Conservation (phyloP, 2,888 invertebrate genomes). For the Carterocephalus palaemon region DNA sequence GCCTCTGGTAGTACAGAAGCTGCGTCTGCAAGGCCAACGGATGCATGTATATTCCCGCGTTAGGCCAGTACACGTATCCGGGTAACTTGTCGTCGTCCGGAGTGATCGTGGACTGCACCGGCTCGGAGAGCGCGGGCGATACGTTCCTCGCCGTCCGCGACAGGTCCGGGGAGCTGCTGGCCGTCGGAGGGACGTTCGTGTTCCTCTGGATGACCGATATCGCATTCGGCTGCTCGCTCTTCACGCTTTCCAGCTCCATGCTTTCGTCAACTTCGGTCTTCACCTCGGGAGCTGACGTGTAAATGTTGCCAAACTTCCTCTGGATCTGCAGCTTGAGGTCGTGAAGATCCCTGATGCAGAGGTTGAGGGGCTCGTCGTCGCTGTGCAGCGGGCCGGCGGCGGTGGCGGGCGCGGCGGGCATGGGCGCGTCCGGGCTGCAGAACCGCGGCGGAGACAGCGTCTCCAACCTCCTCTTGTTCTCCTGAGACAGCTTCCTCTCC, state of each 20-base stretch:
- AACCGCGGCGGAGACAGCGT: conserved; percentile 54
- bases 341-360: conserved; percentile 88
- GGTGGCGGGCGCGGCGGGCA: conserved; percentile 57
- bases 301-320: conserved; percentile 81
- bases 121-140: conserved; percentile 64
- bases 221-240: conserved; percentile 62
- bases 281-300: conserved; percentile 75
- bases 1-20: conserved; percentile 85
- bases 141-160: conserved; percentile 49
- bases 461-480: conserved; percentile 74
- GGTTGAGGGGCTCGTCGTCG: conserved; percentile 87
- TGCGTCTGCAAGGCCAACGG: conserved; percentile 86
- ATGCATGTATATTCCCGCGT: conserved; percentile 84
- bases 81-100: conserved; percentile 62
- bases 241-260: conserved; percentile 69
- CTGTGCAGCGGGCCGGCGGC: conserved; percentile 55
- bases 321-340: conserved; percentile 82
- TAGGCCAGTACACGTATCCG: conserved; percentile 84
- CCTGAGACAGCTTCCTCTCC: conserved; percentile 84
- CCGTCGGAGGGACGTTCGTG: conserved; percentile 60
- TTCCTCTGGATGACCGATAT: conserved; percentile 72
- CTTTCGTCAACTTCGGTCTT: conserved; percentile 80
- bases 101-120: conserved; percentile 55
- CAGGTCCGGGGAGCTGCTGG: conserved; percentile 67
- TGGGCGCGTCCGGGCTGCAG: conserved; percentile 57